Conservation (phyloP, 2,888 invertebrate genomes). For the Pandemis corylana region DNA sequence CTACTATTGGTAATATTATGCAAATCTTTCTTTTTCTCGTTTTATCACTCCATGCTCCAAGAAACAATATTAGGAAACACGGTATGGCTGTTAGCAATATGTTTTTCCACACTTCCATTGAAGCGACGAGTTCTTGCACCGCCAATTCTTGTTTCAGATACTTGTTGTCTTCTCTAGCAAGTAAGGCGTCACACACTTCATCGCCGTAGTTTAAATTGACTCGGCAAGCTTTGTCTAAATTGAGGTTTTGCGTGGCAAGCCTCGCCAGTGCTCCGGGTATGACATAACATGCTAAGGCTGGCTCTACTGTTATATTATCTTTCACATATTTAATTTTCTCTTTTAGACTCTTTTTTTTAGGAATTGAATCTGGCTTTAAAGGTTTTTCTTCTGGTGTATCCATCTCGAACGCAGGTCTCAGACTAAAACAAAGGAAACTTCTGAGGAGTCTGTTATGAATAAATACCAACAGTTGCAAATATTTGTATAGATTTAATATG, state of each 20-base stretch:
- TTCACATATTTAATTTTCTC: constrained; percentile 78
- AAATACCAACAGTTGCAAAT: constrained; percentile 4
- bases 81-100: constrained; percentile 83
- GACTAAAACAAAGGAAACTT: constrained; percentile 9
- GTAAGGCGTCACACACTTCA: constrained; percentile 89
- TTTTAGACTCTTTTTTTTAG: constrained; percentile 64
- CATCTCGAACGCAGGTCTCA: constrained; percentile 53
- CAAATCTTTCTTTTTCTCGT: constrained; percentile 84
- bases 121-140: constrained; percentile 83
- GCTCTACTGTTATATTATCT: constrained; percentile 87
- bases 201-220: constrained; percentile 90
- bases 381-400: constrained; percentile 64
- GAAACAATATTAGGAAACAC: constrained; percentile 80
- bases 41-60: constrained; percentile 87
- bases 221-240: constrained; percentile 93
- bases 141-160: constrained; percentile 86
- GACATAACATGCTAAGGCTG: constrained; percentile 86
- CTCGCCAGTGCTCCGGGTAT: constrained; percentile 87
- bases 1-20: constrained; percentile 82
- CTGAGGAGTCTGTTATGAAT: background rate
- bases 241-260: constrained; percentile 92
- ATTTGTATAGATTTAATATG: constrained; percentile 5
- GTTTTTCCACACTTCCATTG: constrained; percentile 84
- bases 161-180: constrained; percentile 87
- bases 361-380: constrained; percentile 54